Evolutionary conservation across 1,140 invertebrate genomes (phyloP).

Genomic region (Eupeodes corollae): DNA sequence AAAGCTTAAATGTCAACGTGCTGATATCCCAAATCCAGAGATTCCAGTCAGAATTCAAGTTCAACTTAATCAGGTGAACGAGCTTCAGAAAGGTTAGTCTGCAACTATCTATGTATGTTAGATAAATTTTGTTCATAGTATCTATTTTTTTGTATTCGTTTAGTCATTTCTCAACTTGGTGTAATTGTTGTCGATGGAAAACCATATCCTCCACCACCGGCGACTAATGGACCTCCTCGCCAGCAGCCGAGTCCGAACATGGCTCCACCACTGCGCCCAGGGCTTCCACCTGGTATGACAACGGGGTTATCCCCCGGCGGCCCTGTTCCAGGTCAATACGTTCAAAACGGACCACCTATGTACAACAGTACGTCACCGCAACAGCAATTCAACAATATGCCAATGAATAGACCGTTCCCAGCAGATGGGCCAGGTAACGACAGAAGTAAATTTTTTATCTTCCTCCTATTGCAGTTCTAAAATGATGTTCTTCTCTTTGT

Average conservation of each 20-base stretch:
- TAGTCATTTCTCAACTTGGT: slow-evolving; percentile 59
- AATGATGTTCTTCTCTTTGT: slow-evolving; percentile 3
- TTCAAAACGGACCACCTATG: slow-evolving; percentile 30
- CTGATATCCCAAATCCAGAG: slow-evolving; percentile 74
- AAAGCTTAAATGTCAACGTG: slow-evolving; percentile 63
- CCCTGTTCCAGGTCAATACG: slow-evolving; percentile 22
- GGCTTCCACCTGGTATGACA: slow-evolving; percentile 28
- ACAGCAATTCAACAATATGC: slow-evolving; percentile 33
- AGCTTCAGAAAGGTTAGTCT: slow-evolving; percentile 57
- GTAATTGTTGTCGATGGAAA: slow-evolving; percentile 67
- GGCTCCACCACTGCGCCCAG: slow-evolving; percentile 35
- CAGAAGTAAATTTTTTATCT: too few species aligned
- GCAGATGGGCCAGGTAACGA: slow-evolving; percentile 30
- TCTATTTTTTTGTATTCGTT: slow-evolving; percentile 11
- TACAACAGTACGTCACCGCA: slow-evolving; percentile 28
- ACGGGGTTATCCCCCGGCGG: slow-evolving; percentile 26
- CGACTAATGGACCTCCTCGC: slow-evolving; percentile 26
- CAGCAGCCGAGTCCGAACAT: slow-evolving; percentile 39
- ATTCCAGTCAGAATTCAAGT: slow-evolving; percentile 68
- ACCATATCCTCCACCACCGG: slow-evolving; percentile 33
- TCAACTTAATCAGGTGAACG: slow-evolving; percentile 62
- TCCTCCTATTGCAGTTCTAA: too few species aligned
- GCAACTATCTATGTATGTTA: neutral
- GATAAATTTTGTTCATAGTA: slow-evolving; percentile 6
- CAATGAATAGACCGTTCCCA: slow-evolving; percentile 30